Base-by-base conservation (phyloP, 1,140 invertebrate species). In the Drosophila arawakana region DNA sequence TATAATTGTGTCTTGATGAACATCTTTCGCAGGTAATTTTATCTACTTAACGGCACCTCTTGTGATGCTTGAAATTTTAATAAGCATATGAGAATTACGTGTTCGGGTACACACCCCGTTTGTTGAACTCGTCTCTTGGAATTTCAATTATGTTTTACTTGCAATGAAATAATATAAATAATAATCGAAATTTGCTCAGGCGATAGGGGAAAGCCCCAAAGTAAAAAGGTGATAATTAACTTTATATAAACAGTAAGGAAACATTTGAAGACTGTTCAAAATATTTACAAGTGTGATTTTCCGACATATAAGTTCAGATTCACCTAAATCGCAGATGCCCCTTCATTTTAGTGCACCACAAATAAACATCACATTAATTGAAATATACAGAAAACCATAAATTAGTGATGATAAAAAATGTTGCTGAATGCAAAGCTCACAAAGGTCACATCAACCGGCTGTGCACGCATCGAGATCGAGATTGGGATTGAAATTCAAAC, bases 401-500 rank as follows among this genome's bases (percentile, higher is more conserved):
- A 39, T 21, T 55, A 61, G 21, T 39, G 46, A 55, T 60, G 11
- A 57, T 30, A 58, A 61, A 37, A 57, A 62, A 71, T 57, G 68
- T 49, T 43, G 46, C 43, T 73, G 62, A 73, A 73, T 73, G 68
- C 69, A 84, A 71, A 69, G 43, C 77, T 34, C 74, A 83, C 86
- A 89, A 88, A 88, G 84, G 84, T 90, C 84, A 89, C 52, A 13
- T 52, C 69, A 83, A 86, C 80, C 83, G 73, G 83, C 83, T 84
- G 74, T 30, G 47, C 74, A 84, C 84, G 84, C 80, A 89, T 68
- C 41, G 73, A 66, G 67, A 63, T 70, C 49, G 58, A 61, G 59
- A 61, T 21, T 63, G 52, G 15, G 59, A 61, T 21, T 63, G 52
- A 34, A n/a, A 35, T 35, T 8, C 25, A 30, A 30, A 30, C 25